Conservation (phyloP, 2,888 invertebrate genomes). For the Brachyptera putata region DNA sequence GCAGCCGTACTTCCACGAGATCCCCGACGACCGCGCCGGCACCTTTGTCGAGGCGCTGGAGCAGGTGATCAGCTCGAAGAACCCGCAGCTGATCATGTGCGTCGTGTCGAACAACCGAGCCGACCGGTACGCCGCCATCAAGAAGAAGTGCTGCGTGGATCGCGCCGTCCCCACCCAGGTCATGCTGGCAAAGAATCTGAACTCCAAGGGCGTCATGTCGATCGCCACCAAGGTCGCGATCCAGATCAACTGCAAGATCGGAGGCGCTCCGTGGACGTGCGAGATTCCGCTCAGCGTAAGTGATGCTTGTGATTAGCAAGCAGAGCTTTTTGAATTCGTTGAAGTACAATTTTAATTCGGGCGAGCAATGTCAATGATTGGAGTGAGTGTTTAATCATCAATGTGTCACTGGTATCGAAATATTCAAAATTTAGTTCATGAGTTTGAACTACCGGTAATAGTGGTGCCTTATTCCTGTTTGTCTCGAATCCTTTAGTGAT, state of each 20-base stretch:
- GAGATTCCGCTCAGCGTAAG: constrained; percentile 54
- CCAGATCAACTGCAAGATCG: constrained; percentile 89
- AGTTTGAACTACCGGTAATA: no score
- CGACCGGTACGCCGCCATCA: constrained; percentile 81
- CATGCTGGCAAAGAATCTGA: constrained; percentile 52
- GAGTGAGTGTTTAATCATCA: no score
- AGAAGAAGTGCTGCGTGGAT: constrained; percentile 78
- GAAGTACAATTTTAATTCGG: no score
- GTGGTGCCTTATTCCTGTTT: no score
- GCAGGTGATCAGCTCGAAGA: constrained; percentile 48
- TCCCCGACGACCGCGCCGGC: constrained; percentile 56
- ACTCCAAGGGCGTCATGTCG: constrained; percentile 63
- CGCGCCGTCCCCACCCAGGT: constrained; percentile 55
- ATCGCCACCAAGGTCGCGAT: constrained; percentile 90
- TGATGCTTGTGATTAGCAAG: no score
- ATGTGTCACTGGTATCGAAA: no score
- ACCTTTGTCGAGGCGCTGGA: constrained; percentile 60
- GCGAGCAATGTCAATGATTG: no score
- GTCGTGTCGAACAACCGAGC: constrained; percentile 63
- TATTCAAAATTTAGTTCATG: no score
- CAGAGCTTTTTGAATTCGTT: no score
- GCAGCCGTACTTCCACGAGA: constrained; percentile 37
- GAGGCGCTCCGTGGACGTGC: constrained; percentile 84
- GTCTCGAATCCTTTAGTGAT: no score
- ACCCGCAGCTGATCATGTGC: constrained; percentile 62